These are phyloP conservation scores for Megalurothrips usitatus DNA, from an alignment of 2,888 invertebrate species.

Conservation along the genomic window DNA sequence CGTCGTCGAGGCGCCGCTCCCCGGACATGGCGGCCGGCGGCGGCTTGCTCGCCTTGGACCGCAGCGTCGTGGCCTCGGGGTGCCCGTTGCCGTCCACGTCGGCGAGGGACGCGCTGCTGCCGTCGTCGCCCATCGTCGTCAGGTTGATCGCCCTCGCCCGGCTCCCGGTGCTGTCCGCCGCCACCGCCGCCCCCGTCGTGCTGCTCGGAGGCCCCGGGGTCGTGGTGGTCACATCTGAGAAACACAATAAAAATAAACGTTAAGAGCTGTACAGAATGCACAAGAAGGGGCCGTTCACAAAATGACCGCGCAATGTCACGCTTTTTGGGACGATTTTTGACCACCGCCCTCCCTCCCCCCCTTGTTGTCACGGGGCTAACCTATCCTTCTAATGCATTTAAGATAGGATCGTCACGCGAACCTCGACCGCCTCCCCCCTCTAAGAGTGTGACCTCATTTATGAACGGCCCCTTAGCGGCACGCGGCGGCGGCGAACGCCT, in stretches of 20 bases:
- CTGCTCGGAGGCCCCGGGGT: conserved; percentile 1
- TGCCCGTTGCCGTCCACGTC: conserved; percentile 43
- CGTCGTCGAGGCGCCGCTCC: conserved; percentile 59
- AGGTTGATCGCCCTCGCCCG: conserved; percentile 36
- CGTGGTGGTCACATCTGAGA: conserved; percentile 2
- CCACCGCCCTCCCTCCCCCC: too few relatives aligned
- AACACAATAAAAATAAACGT: neutral
- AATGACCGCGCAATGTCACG: too few relatives aligned
- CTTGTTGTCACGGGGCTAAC: too few relatives aligned
- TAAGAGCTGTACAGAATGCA: neutral
- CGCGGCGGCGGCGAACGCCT: too few relatives aligned
- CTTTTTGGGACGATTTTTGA: too few relatives aligned
- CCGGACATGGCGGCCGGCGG: conserved; percentile 35
- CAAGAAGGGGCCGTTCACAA: too few relatives aligned
- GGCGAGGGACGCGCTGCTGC: conserved; percentile 37
- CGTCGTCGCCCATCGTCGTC: conserved; percentile 37
- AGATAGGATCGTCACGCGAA: too few relatives aligned
- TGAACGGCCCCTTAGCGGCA: too few relatives aligned
- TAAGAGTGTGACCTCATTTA: too few relatives aligned
- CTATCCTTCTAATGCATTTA: too few relatives aligned
- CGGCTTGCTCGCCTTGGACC: conserved; percentile 43
- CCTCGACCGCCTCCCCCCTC: too few relatives aligned
- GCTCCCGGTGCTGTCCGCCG: conserved; percentile 25
- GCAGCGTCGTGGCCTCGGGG: conserved; percentile 42
- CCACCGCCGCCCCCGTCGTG: conserved; percentile 33